Base-by-base conservation (phyloP, 2,888 invertebrate species). In the Archaeoteleia sp. region DNA sequence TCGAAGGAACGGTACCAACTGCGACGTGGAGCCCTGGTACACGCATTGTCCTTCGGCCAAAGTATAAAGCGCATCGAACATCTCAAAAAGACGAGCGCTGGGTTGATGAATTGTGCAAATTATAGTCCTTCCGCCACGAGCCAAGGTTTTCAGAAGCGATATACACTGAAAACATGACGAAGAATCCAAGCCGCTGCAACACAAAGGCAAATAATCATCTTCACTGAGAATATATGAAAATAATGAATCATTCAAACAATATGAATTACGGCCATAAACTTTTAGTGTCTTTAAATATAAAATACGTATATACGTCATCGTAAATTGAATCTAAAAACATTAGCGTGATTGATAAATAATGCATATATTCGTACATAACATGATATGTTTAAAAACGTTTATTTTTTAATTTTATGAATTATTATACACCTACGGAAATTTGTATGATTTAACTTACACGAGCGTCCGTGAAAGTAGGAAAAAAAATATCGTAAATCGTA, bases 31-130 rank as follows among this genome's bases (percentile, higher is more conserved):
- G 48, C 97, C 97, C 81, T 96, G 94, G 85, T 97, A 98, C 8
- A 97, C 95, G 83, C 97, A 97, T 83, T 96, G 94, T 0, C 97
- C 97, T 75, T 96, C 96, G 9, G 97, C 94, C 70, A 98, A 86
- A 2, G 97, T 96, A 85, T 97, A 97, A 71, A 98, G 87, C 85
- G 97, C 93, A 82, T 97, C 97, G 81, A 97, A 97, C 95, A 96
- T 97, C 86, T 97, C 97, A 79, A 97, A 97, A 70, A 97, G 87
- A 76, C 97, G 91, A 12, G 97, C 97, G n/a, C 96, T 96, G 0
- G 97, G 97, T 84, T 97, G 97, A 87, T 97, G 97, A 58, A 96
- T 95, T 15, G 97, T 97, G 82, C 97, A 97, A 74, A 97, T 95
- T 74, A 97, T 95, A 0, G 97, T 97, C 67, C 97, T 89, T 6